These are phyloP conservation scores for Luperina nickerlii DNA, from an alignment of 2,888 invertebrate genomes.

Conservation along the genomic window DNA sequence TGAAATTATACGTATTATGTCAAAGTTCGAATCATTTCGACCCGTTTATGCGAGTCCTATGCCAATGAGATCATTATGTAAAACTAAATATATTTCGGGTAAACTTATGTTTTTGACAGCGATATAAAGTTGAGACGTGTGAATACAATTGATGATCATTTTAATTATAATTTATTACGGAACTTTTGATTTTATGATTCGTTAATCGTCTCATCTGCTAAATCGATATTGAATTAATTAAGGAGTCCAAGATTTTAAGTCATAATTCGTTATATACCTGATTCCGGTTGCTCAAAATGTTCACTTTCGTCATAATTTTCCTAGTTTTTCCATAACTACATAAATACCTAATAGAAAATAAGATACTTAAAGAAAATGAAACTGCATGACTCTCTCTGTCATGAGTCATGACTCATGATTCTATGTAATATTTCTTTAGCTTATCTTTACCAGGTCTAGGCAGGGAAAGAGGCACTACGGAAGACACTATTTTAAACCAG, in stretches of 20 bases:
- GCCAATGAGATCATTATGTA: conserved; percentile 56
- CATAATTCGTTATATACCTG: not conserved
- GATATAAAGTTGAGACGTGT: conserved; percentile 4
- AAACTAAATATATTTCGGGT: conserved; percentile 25
- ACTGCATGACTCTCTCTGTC: not conserved
- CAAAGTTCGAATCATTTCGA: conserved; percentile 46
- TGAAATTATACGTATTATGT: conserved; percentile 48
- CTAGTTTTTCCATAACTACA: no score
- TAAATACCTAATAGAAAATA: not conserved
- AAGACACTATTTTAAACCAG: no score
- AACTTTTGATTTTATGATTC: conserved; percentile 9
- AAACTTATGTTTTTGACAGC: conserved; percentile 13
- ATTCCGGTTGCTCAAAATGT: not conserved
- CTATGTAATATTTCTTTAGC: not conserved
- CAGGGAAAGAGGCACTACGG: no score
- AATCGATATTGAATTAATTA: conserved; percentile 2
- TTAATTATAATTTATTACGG: conserved; percentile 16
- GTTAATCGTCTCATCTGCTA: not conserved
- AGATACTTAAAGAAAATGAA: not conserved
- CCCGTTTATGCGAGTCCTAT: conserved; percentile 52
- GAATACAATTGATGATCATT: conserved; percentile 4
- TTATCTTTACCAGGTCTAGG: no score
- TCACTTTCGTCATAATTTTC: not conserved
- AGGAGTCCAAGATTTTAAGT: not conserved
- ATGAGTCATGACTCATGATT: not conserved